Percentiles rank a stretch among this genome's conserved stretches.
Evolutionary conservation across 1,140 invertebrate species (phyloP).

Genomic region (Thaumetopoea pityocampa): DNA sequence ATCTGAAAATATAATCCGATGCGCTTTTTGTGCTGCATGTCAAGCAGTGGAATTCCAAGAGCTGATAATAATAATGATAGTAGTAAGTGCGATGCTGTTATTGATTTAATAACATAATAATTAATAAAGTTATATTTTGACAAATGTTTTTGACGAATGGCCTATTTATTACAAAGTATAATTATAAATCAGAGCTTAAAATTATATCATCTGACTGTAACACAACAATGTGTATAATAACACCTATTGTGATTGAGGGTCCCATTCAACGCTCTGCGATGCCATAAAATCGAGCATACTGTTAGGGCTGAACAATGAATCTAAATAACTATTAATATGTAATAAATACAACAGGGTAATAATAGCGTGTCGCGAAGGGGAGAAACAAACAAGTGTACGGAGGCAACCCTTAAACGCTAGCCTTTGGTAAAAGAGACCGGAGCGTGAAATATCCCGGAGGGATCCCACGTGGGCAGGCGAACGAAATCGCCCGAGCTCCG

Average conservation of each 20-base stretch:
- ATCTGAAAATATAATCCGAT: no score
- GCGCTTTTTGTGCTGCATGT: no score
- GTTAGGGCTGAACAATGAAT: conserved; percentile 68
- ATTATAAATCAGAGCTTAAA: conserved; percentile 32
- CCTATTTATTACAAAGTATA: conserved; percentile 30
- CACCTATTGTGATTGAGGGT: conserved; percentile 47
- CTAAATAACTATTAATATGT: conserved; percentile 76
- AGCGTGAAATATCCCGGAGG: conserved; percentile 44
- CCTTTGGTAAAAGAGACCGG: conserved; percentile 36
- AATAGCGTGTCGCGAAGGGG: conserved; percentile 53
- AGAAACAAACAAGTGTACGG: conserved; percentile 72
- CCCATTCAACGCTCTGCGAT: conserved; percentile 57
- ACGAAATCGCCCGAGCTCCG: conserved; percentile 28
- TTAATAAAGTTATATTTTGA: no score
- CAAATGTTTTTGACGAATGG: conserved; percentile 3
- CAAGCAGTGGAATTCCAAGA: no score
- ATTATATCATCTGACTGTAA: conserved; percentile 37
- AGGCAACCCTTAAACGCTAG: conserved; percentile 54
- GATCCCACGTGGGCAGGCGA: conserved; percentile 20
- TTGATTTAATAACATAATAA: no score
- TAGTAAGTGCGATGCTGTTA: no score
- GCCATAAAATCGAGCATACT: conserved; percentile 72
- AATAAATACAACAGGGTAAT: conserved; percentile 73
- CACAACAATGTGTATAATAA: conserved; percentile 39
- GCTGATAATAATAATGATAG: no score